These are phyloP conservation scores for Rhinichthys klamathensis DNA, from an alignment of 2,113 vertebrate species.

Conservation along the genomic window DNA sequence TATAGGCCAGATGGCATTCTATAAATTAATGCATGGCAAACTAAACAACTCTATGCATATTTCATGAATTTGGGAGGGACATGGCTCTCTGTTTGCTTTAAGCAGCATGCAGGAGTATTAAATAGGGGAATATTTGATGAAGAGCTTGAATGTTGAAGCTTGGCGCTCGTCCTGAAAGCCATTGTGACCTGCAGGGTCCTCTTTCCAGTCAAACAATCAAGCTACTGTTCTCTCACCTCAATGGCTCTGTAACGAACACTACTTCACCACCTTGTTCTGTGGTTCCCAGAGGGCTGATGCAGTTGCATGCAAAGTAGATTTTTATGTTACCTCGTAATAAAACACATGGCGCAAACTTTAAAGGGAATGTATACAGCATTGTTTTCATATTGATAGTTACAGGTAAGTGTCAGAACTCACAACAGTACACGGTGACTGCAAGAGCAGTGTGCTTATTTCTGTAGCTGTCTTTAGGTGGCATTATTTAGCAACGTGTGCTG, in stretches of 20 bases:
- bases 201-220: conserved; percentile 43
- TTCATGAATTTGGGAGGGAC: conserved; percentile 31
- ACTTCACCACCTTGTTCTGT: conserved; percentile 32
- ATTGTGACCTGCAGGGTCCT: conserved; percentile 28
- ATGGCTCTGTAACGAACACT: conserved; percentile 15
- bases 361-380: background rate
- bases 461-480: conserved; percentile 41
- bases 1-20: background rate
- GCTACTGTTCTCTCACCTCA: conserved; percentile 41
- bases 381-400: background rate
- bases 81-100: conserved; percentile 14
- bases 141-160: conserved; percentile 20
- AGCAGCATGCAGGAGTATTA: background rate
- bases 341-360: background rate
- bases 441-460: conserved; percentile 14
- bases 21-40: background rate
- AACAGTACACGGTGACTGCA: background rate
- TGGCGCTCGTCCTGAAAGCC: conserved; percentile 25
- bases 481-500: conserved; percentile 1
- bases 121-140: conserved; percentile 41
- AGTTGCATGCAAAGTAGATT: conserved; percentile 14
- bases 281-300: conserved; percentile 10
- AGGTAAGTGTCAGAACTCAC: background rate
- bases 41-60: conserved; percentile 18
- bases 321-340: background rate